Conservation (phyloP, 2,888 invertebrate species). For the Zygothrica quintamaculata region DNA sequence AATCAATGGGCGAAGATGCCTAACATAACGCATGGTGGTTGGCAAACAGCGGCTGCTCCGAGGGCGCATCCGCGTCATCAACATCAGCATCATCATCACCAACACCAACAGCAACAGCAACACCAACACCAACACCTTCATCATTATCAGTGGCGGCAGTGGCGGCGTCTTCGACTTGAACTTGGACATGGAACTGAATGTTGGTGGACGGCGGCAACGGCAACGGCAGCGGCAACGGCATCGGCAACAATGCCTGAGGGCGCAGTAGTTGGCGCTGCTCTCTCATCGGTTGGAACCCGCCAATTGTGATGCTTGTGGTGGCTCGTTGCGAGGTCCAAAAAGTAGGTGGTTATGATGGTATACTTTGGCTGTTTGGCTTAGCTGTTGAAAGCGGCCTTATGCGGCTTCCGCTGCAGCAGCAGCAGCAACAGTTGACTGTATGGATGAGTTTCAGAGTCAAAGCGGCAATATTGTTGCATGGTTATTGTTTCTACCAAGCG, state of each 20-base stretch:
- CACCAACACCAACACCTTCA: slow-evolving; percentile 70
- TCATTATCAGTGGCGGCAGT: slow-evolving; percentile 73
- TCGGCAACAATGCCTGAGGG: slow-evolving; percentile 41
- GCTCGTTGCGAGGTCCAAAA: slow-evolving; percentile 56
- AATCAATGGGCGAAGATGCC: slow-evolving; percentile 10
- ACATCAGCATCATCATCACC: slow-evolving; percentile 51
- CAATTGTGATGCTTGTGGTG: slow-evolving; percentile 37
- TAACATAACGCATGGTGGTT: slow-evolving; percentile 27
- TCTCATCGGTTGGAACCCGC: slow-evolving; percentile 58
- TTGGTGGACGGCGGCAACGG: slow-evolving; percentile 12
- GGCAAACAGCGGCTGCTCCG: slow-evolving; percentile 12
- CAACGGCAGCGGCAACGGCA: slow-evolving; percentile 7
- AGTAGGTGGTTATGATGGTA: slow-evolving; percentile 83
- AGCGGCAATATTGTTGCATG: slow-evolving; percentile 77
- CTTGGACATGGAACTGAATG: slow-evolving; percentile 12
- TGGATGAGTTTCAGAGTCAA: slow-evolving; percentile 33
- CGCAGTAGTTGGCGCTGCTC: slow-evolving; percentile 59
- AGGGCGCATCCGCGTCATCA: slow-evolving; percentile 60
- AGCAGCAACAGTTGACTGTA: slow-evolving; percentile 1
- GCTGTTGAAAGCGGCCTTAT: slow-evolving; percentile 70
- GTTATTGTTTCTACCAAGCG: slow-evolving; percentile 49
- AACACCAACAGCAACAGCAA: slow-evolving; percentile 25
- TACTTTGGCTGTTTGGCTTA: slow-evolving; percentile 71
- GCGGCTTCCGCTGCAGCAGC: slow-evolving; percentile 65
- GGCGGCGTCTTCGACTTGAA: slow-evolving; percentile 47